A percentile compares a stretch with the other conserved stretches of the same genome.
Evolutionary conservation across 2,797 vertebrate genomes (phyloP).

Genomic region (Rhyacichthys aspro): DNA sequence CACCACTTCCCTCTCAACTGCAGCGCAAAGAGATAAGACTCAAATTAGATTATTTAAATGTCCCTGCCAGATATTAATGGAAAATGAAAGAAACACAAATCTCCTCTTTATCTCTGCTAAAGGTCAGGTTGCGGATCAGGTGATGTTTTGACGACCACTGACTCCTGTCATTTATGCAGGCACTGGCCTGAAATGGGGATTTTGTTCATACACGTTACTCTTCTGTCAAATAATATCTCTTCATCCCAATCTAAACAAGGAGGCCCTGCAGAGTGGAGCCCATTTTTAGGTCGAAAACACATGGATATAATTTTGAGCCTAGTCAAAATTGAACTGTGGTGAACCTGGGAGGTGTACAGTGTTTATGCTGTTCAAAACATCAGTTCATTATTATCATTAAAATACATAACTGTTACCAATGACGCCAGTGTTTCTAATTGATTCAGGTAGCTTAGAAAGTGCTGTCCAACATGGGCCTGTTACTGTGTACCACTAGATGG

Average conservation of each 20-base stretch:
- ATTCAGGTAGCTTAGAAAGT: too few species aligned
- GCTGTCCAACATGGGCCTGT: too few species aligned
- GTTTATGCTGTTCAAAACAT: too few species aligned
- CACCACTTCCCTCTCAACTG: slow-evolving; percentile 10
- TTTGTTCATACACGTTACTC: neutral
- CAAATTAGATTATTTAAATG: slow-evolving; percentile 70
- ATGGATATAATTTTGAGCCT: neutral
- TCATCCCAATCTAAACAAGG: slow-evolving; percentile 1
- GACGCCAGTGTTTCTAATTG: too few species aligned
- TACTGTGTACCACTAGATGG: too few species aligned
- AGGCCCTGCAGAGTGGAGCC: neutral
- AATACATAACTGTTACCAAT: too few species aligned
- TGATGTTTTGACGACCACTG: slow-evolving; percentile 28
- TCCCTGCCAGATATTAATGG: slow-evolving; percentile 55
- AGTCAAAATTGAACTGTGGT: neutral
- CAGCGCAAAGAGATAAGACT: slow-evolving; percentile 36
- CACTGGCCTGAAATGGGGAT: neutral
- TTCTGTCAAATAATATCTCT: neutral
- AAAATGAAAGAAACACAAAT: slow-evolving; percentile 72
- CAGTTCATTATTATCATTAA: too few species aligned
- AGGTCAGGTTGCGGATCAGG: slow-evolving; percentile 32
- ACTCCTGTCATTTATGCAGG: neutral
- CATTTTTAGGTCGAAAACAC: neutral
- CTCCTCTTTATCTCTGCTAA: slow-evolving; percentile 35
- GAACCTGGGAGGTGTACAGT: neutral